phyloP scores from a whole-genome alignment of 2,113 vertebrate species.

The Orthochromis indermauri region DNA sequence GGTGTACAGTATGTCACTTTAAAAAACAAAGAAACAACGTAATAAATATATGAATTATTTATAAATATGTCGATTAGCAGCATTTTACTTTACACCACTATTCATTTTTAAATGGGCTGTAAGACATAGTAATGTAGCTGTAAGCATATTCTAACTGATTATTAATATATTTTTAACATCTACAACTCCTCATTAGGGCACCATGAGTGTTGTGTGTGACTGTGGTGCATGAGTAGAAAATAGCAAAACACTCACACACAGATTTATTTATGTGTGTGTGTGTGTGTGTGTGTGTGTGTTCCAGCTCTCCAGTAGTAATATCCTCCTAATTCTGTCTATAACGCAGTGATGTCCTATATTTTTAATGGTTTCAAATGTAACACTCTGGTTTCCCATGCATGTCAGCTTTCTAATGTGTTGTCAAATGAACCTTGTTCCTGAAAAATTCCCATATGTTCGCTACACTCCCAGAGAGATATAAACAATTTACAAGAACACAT shows the following conservation, averaged over 20 bases:
- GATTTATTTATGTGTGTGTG: not conserved
- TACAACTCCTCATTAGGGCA: not conserved
- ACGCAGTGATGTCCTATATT: too few species aligned
- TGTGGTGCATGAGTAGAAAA: not conserved
- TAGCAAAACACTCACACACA: not conserved
- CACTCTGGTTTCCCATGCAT: not conserved
- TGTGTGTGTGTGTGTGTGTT: not conserved
- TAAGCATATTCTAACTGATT: not conserved
- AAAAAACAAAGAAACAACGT: not conserved
- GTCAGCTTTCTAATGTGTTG: not conserved
- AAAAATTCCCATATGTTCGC: not conserved
- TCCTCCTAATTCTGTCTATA: not conserved
- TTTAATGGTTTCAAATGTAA: not conserved
- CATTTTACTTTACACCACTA: not conserved
- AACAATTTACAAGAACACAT: constrained; percentile 23
- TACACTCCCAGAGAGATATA: not conserved
- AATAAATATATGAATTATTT: not conserved
- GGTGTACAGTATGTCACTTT: not conserved
- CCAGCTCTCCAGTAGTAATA: not conserved
- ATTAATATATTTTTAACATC: not conserved
- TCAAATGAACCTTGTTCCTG: not conserved
- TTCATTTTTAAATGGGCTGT: not conserved
- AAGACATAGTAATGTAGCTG: not conserved
- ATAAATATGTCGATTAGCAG: not conserved
- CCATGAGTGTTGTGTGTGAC: not conserved